Conservation (phyloP, 2,113 vertebrate species). For the Ciconia maguari region DNA sequence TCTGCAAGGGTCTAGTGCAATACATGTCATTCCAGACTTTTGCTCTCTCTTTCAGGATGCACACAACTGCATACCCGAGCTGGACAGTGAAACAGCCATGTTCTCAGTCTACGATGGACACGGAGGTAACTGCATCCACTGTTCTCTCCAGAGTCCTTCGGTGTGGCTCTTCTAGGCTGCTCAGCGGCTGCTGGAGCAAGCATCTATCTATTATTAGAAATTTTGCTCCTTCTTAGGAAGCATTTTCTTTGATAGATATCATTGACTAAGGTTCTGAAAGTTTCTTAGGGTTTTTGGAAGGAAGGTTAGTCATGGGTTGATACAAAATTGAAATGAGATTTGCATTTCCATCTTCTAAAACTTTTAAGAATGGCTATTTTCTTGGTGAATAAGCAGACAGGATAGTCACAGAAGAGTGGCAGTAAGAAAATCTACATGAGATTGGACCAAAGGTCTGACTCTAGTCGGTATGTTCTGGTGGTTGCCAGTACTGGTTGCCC, state of each 20-base stretch:
- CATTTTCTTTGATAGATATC: neutral
- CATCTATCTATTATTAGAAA: neutral
- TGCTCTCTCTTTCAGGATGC: conserved; percentile 84
- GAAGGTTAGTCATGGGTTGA: neutral
- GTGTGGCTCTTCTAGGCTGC: neutral
- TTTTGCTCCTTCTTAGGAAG: neutral
- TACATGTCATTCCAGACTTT: neutral
- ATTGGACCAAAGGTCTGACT: neutral
- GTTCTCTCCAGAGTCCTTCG: neutral
- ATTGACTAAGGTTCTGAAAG: neutral
- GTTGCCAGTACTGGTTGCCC: neutral
- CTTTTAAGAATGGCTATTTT: neutral
- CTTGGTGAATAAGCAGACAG: neutral
- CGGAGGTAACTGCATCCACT: conserved; percentile 80
- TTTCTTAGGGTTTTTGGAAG: neutral
- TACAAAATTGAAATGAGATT: neutral
- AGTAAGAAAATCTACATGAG: neutral
- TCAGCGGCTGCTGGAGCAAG: neutral
- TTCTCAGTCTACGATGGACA: conserved; percentile 98
- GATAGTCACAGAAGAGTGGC: neutral
- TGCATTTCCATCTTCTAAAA: neutral
- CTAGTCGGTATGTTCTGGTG: neutral
- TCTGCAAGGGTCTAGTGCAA: neutral
- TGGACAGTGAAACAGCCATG: conserved; percentile 95
- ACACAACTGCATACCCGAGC: conserved; percentile 95